Evolutionary conservation across 2,113 vertebrate genomes (phyloP).

Genomic region (Isurus oxyrinchus): DNA sequence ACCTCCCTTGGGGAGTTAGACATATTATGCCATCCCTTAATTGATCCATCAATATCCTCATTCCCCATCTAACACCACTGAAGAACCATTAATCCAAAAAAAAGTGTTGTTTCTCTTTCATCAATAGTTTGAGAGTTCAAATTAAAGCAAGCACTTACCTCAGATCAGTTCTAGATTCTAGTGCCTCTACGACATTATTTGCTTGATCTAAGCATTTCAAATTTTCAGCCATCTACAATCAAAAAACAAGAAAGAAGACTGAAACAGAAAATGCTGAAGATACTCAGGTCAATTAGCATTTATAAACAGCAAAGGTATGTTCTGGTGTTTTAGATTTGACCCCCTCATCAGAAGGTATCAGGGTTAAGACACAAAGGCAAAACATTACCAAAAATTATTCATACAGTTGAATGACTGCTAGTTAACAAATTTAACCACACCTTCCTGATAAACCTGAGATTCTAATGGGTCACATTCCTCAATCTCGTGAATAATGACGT

Average conservation of each 20-base stretch:
- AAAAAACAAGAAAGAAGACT: slow-evolving; percentile 32
- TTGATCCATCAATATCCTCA: not conserved
- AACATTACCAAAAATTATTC: no score
- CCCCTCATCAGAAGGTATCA: not conserved
- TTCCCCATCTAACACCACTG: not conserved
- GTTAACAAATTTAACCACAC: not conserved
- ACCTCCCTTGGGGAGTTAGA: not conserved
- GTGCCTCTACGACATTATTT: slow-evolving; percentile 51
- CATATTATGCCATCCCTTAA: not conserved
- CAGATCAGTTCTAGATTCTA: slow-evolving; percentile 49
- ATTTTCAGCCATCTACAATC: slow-evolving; percentile 56
- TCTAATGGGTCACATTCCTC: not conserved
- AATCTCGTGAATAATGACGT: not conserved
- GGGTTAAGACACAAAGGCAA: not conserved
- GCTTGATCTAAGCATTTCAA: slow-evolving; percentile 53
- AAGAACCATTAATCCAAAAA: not conserved
- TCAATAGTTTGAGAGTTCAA: not conserved
- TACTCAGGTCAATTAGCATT: not conserved
- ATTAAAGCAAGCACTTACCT: slow-evolving; percentile 47
- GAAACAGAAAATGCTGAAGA: not conserved
- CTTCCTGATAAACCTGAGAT: not conserved
- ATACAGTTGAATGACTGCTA: not conserved
- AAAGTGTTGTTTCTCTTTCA: not conserved
- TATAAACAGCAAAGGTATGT: not conserved
- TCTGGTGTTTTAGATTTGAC: not conserved